Percentiles rank a stretch among this genome's conserved stretches.
These are phyloP conservation scores for Agrilus planipennis DNA, from an alignment of 1,140 invertebrate species.

Conservation along the genomic window DNA sequence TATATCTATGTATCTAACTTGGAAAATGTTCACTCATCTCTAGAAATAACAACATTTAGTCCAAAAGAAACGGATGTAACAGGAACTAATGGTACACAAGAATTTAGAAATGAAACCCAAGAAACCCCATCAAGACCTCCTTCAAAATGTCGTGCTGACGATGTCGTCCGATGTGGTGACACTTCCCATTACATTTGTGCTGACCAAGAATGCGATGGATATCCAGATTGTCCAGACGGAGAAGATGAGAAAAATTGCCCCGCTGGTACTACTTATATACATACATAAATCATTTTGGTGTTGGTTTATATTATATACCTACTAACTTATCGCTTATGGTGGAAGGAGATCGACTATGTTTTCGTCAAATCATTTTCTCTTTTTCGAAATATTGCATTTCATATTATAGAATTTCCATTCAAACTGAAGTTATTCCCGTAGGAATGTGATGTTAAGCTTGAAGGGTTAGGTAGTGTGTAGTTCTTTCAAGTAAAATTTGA, in stretches of 20 bases:
- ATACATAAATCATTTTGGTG: too few species aligned
- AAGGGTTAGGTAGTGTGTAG: too few species aligned
- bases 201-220: conserved; percentile 44
- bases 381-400: too few species aligned
- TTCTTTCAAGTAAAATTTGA: too few species aligned
- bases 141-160: conserved; percentile 39
- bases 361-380: too few species aligned
- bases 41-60: too few species aligned
- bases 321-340: conserved; percentile 8
- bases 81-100: conserved; percentile 1
- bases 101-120: not conserved
- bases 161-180: conserved; percentile 36
- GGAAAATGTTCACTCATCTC: too few species aligned
- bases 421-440: too few species aligned
- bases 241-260: conserved; percentile 42
- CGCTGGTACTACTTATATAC: conserved; percentile 2
- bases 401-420: too few species aligned
- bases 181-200: conserved; percentile 35
- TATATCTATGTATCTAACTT: too few species aligned
- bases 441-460: too few species aligned
- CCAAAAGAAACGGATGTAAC: too few species aligned
- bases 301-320: not conserved
- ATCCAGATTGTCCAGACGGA: conserved; percentile 42
- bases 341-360: conserved; percentile 4
- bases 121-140: conserved; percentile 8